Percentiles rank a stretch among this genome's conserved stretches.
Conservation (phyloP, 64 coral and sea anemone species). For the Trachythela sp. region DNA sequence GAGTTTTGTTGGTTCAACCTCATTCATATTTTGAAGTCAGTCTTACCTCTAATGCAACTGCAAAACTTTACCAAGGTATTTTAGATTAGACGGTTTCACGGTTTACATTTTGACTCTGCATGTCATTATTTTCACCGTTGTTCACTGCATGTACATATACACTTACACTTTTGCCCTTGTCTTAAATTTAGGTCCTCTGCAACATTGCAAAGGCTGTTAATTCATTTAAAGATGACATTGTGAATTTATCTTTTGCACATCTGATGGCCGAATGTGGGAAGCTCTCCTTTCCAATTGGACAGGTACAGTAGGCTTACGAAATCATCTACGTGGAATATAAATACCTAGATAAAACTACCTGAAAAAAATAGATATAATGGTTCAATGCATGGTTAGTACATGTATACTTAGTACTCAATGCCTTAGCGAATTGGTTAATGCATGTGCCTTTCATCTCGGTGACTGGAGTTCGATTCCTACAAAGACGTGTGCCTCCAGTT, state of each 20-base stretch:
- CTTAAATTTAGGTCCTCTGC: neutral
- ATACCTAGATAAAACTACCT: neutral
- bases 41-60: neutral
- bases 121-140: too few species aligned
- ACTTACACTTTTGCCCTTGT: neutral
- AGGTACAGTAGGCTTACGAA: neutral
- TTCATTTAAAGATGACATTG: neutral
- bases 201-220: neutral
- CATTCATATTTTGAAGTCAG: neutral
- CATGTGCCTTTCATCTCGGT: too few species aligned
- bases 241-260: neutral
- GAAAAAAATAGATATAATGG: neutral
- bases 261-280: constrained; percentile 12
- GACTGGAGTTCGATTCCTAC: too few species aligned
- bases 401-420: too few species aligned
- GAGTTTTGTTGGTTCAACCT: neutral
- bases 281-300: neutral
- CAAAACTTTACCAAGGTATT: neutral
- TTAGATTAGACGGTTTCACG: too few species aligned
- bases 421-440: too few species aligned
- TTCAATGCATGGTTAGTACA: too few species aligned
- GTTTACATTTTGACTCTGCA: too few species aligned
- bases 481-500: too few species aligned
- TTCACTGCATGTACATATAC: neutral
- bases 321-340: neutral